These are phyloP conservation scores for Sciurus vulgaris DNA, from an alignment of 2,797 vertebrate species.

Conservation along the genomic window DNA sequence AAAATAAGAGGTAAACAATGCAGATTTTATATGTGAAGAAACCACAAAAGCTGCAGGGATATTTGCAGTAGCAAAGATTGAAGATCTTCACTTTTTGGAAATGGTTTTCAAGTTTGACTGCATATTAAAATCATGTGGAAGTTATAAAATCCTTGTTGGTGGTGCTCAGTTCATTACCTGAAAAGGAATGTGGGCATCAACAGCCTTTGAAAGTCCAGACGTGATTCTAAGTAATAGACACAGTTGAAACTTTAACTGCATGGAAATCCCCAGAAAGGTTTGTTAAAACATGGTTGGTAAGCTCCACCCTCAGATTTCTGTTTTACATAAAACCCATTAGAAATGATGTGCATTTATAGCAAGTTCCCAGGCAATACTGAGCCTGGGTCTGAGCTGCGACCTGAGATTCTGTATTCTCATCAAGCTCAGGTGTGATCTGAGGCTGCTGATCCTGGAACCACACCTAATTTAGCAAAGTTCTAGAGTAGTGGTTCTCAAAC, in stretches of 20 bases:
- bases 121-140: background rate
- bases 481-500: background rate
- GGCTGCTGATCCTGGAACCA: background rate
- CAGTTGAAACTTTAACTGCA: background rate
- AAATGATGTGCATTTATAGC: background rate
- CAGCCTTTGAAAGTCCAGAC: background rate
- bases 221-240: background rate
- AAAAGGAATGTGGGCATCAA: background rate
- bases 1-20: background rate
- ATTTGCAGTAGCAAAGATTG: background rate
- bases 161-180: background rate
- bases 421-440: background rate
- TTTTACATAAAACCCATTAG: background rate
- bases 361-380: background rate
- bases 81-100: background rate
- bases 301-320: conserved; percentile 4
- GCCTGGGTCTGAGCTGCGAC: background rate
- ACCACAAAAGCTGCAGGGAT: background rate
- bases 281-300: background rate
- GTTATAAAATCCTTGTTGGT: background rate
- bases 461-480: background rate
- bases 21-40: background rate
- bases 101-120: background rate
- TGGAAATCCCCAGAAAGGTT: background rate
- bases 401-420: background rate